Evolutionary conservation across 2,113 vertebrate species (phyloP).

Genomic region (Siniperca knerii): DNA sequence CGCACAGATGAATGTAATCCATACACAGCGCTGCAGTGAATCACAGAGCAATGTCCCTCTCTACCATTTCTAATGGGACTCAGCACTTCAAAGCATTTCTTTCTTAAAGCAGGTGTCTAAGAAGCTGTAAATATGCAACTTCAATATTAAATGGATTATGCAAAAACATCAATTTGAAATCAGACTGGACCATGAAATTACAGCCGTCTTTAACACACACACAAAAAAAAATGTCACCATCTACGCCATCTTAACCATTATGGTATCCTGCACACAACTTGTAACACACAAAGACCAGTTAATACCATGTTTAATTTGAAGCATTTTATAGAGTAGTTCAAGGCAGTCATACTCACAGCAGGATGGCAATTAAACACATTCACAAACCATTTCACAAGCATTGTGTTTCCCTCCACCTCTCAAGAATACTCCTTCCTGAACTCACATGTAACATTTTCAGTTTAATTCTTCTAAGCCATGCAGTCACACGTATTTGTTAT

Average conservation of each 20-base stretch:
- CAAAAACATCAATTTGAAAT: constrained; percentile 40
- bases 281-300: neutral
- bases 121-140: constrained; percentile 27
- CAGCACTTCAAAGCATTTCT: constrained; percentile 56
- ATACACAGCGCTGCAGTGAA: constrained; percentile 35
- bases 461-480: neutral
- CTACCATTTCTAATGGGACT: constrained; percentile 52
- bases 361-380: constrained; percentile 7
- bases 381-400: constrained; percentile 1
- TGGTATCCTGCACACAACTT: neutral
- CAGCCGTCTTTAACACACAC: neutral
- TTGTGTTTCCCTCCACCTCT: neutral
- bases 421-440: neutral
- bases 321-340: neutral
- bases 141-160: neutral
- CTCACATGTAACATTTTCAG: neutral
- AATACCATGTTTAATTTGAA: constrained; percentile 16
- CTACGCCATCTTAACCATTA: neutral
- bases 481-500: neutral
- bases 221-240: neutral
- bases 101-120: constrained; percentile 48
- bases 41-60: constrained; percentile 49
- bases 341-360: neutral
- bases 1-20: constrained; percentile 59
- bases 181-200: constrained; percentile 36